Percentiles rank a stretch among this genome's conserved stretches.
Evolutionary conservation across 2,113 vertebrate species (phyloP).

Genomic region (Tupaia chinensis): DNA sequence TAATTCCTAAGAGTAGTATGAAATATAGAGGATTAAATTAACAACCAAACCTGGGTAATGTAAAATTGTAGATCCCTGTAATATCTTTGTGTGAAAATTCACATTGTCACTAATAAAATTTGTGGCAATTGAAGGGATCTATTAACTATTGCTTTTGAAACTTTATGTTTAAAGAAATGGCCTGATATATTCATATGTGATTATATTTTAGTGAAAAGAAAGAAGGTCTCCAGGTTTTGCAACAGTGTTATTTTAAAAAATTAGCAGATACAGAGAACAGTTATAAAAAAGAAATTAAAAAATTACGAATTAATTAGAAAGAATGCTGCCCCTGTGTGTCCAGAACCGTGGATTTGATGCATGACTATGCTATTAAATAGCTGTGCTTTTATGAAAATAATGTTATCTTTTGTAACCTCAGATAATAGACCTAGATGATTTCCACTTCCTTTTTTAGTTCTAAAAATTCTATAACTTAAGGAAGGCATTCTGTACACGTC

Average conservation of each 20-base stretch:
- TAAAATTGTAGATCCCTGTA: not conserved
- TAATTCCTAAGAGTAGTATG: conserved; percentile 1
- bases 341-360: not conserved
- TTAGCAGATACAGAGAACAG: not conserved
- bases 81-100: not conserved
- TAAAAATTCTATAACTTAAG: not conserved
- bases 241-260: not conserved
- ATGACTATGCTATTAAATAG: not conserved
- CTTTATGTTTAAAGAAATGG: not conserved
- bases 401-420: not conserved
- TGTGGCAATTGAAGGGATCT: not conserved
- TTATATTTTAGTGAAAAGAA: not conserved
- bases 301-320: not conserved
- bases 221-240: not conserved
- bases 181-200: not conserved
- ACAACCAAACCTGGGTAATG: not conserved
- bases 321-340: not conserved
- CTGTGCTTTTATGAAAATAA: not conserved
- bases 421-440: not conserved
- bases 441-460: not conserved
- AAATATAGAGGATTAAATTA: not conserved
- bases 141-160: not conserved
- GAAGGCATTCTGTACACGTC: not conserved
- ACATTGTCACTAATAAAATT: not conserved
- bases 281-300: not conserved